These are phyloP conservation scores for Artibeus jamaicensis DNA, from an alignment of 2,797 vertebrate genomes.

Conservation along the genomic window DNA sequence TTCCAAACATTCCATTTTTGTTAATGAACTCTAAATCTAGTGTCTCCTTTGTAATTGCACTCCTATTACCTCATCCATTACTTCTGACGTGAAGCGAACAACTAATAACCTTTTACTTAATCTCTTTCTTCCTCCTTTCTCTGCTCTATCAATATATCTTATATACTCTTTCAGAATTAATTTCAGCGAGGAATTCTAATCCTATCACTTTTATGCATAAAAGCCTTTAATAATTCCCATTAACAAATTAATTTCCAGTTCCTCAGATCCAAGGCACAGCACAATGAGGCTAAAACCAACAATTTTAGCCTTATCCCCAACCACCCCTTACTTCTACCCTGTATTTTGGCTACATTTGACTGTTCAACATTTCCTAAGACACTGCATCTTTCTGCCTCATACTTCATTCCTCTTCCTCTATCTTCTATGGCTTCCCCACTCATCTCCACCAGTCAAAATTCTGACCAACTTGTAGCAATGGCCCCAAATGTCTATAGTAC, in stretches of 20 bases:
- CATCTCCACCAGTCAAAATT: not conserved
- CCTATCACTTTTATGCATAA: conserved; percentile 20
- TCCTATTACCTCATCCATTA: not conserved
- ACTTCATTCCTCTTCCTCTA: not conserved
- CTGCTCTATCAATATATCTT: not conserved
- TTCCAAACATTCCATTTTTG: not conserved
- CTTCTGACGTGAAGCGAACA: conserved; percentile 21
- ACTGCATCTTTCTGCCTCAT: not conserved
- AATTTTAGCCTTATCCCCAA: not conserved
- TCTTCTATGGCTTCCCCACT: not conserved
- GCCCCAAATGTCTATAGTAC: not conserved
- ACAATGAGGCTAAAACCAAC: not conserved
- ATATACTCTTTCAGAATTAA: not conserved
- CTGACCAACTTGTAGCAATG: not conserved
- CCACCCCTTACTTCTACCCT: not conserved
- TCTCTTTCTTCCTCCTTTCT: conserved; percentile 37
- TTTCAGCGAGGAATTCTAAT: conserved; percentile 14
- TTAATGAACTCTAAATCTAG: not conserved
- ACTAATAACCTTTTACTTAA: conserved; percentile 37
- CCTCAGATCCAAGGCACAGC: not conserved
- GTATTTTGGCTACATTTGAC: not conserved
- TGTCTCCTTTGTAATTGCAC: not conserved
- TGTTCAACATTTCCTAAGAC: not conserved
- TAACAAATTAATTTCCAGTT: conserved; percentile 43
- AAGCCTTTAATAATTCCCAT: conserved; percentile 45